Percentiles rank a stretch among this genome's conserved stretches.
phyloP scores from a whole-genome alignment of 37 sponge, comb jelly and placozoan species.

The Haliclona indistincta region DNA sequence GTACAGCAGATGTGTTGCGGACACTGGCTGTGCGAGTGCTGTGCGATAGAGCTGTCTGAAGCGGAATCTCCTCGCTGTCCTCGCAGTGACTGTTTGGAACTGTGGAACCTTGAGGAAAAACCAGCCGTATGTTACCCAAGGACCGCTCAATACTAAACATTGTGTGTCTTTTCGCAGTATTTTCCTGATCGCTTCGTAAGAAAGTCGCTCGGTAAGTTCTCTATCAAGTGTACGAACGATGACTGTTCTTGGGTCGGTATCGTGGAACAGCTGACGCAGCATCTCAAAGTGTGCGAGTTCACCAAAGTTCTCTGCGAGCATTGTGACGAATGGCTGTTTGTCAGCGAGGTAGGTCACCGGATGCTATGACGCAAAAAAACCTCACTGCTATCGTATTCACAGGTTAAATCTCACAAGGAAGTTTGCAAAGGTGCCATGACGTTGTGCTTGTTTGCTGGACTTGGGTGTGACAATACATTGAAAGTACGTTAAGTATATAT shows the following conservation, averaged over 20 bases:
- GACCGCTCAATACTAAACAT: not conserved
- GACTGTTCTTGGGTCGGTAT: slow-evolving; percentile 60
- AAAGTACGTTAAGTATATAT: too few relatives aligned
- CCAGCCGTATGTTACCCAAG: not conserved
- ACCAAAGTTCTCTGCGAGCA: slow-evolving; percentile 1
- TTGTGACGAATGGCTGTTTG: slow-evolving; percentile 16
- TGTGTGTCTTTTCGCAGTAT: slow-evolving; percentile 22
- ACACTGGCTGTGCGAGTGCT: too few relatives aligned
- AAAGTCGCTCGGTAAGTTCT: slow-evolving; percentile 17
- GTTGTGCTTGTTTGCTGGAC: too few relatives aligned
- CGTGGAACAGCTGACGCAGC: slow-evolving; percentile 1
- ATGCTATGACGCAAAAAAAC: not conserved
- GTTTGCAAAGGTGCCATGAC: too few relatives aligned
- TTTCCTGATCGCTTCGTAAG: slow-evolving; percentile 71
- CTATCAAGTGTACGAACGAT: slow-evolving; percentile 21
- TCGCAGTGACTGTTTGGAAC: slow-evolving; percentile 30
- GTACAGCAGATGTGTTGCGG: too few relatives aligned
- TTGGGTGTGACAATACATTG: too few relatives aligned
- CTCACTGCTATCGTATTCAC: too few relatives aligned
- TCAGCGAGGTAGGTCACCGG: not conserved
- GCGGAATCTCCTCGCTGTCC: slow-evolving; percentile 12
- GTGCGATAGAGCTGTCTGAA: too few relatives aligned
- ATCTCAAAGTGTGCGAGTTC: slow-evolving; percentile 4
- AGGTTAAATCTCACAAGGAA: too few relatives aligned
- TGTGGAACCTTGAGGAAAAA: slow-evolving; percentile 7